Base-by-base conservation (phyloP, 2,797 vertebrate genomes). In the Pampus argenteus region DNA sequence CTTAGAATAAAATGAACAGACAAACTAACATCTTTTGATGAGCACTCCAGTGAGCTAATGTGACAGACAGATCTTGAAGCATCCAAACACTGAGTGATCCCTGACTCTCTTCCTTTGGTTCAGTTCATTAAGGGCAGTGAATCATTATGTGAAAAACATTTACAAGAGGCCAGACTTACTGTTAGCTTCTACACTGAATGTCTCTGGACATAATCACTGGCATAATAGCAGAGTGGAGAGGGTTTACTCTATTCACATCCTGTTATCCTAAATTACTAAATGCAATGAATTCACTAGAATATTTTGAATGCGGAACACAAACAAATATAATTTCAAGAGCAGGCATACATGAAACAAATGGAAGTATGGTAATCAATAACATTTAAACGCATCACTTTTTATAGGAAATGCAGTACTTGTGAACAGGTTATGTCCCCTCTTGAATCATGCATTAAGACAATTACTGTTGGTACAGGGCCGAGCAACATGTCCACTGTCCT, bases 21-120 rank as follows among this genome's bases (percentile, higher is more conserved):
- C 79, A 82, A 79, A 88, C 90, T 89, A 88, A 62, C 77, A 81
- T 89, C 82, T 86, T 90, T 84, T 91, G 78, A 86, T 85, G 87
- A 89, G 55, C 81, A 87, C 82, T 87, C 68, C 82, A 64, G 81
- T 42, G 40, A 87, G 79, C 83, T 90, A 88, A 91, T 90, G 89
- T 87, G 83, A 74, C 84, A 88, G 73, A 81, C 77, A 86, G 71
- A 85, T 87, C 83, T 81, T 78, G 70, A 81, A 87, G 88, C 84
- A 76, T 82, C 73, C 57, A 82, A 86, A 90, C 79, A 76, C 66
- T 66, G 78, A 86, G 71, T 83, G 73, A 88, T 78, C 85, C 76
- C 71, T 71, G 60, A 48, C 42, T 79, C 51, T 72, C 44, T 65
- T 81, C 55, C 85, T 81, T 84, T 80, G 59, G 79, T 84, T 85